Conservation (phyloP, 1,140 invertebrate genomes). For the Drosophila tsacasi region DNA sequence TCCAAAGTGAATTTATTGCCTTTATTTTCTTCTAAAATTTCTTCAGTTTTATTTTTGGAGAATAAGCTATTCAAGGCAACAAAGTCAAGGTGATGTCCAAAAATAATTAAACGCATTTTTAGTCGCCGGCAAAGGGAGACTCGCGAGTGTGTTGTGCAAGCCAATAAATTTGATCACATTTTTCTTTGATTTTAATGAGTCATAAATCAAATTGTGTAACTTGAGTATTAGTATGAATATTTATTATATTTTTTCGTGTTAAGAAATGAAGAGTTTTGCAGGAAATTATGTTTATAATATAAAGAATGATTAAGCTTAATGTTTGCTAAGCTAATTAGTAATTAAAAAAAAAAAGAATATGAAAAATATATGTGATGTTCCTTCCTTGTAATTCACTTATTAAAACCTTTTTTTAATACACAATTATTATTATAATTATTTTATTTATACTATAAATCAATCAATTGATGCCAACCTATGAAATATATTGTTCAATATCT, state of each 20-base stretch:
- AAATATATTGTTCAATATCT: background rate
- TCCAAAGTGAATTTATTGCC: constrained; percentile 24
- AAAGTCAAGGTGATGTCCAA: constrained; percentile 33
- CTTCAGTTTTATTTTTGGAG: constrained; percentile 15
- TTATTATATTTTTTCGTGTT: background rate
- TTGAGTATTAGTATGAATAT: constrained; percentile 3
- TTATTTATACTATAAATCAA: background rate
- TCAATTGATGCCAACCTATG: too few relatives aligned
- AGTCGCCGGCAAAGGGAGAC: background rate
- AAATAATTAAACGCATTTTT: constrained; percentile 22
- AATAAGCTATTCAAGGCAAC: constrained; percentile 17
- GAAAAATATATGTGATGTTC: too few relatives aligned
- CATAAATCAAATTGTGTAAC: constrained; percentile 11
- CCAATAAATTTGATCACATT: background rate
- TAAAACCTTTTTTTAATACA: background rate
- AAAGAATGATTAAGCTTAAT: background rate
- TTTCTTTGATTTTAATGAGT: constrained; percentile 3
- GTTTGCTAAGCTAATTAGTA: background rate
- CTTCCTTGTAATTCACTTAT: too few relatives aligned
- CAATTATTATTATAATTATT: background rate
- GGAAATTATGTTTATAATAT: background rate
- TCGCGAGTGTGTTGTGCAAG: constrained; percentile 14
- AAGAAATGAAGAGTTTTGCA: background rate
- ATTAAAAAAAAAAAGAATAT: background rate
- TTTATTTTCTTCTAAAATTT: constrained; percentile 9